A percentile compares a stretch with the other conserved stretches of the same genome.
phyloP scores from a whole-genome alignment of 2,113 vertebrate genomes.

The Sinosuthora webbiana region DNA sequence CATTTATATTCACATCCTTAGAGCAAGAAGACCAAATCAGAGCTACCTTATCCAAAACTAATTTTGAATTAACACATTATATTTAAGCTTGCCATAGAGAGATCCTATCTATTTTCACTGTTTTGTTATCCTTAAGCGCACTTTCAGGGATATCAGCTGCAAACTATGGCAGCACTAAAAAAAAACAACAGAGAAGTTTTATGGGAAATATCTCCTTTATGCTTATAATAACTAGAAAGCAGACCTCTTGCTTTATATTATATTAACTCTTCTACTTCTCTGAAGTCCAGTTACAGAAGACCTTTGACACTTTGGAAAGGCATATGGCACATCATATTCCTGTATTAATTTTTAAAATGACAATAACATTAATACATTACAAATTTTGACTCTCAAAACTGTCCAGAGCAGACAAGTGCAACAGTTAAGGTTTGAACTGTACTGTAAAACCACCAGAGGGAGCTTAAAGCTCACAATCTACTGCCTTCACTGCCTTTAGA shows the following conservation, averaged over 20 bases:
- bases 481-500: not conserved
- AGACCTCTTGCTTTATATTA: not conserved
- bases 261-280: not conserved
- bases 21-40: not conserved
- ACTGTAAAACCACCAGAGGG: not conserved
- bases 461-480: not conserved
- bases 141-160: not conserved
- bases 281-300: not conserved
- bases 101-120: not conserved
- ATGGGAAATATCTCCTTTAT: not conserved
- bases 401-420: not conserved
- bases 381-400: not conserved
- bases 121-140: not conserved
- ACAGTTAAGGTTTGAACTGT: not conserved
- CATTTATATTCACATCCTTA: not conserved
- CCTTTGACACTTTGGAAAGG: not conserved
- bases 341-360: not conserved
- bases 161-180: not conserved
- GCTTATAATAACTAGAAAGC: not conserved
- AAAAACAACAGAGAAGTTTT: not conserved
- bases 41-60: not conserved
- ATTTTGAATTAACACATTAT: not conserved
- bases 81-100: not conserved
- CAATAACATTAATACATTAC: not conserved
- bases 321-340: not conserved